These are phyloP conservation scores for Rhynchophorus ferrugineus DNA, from an alignment of 1,140 invertebrate species.

Conservation along the genomic window DNA sequence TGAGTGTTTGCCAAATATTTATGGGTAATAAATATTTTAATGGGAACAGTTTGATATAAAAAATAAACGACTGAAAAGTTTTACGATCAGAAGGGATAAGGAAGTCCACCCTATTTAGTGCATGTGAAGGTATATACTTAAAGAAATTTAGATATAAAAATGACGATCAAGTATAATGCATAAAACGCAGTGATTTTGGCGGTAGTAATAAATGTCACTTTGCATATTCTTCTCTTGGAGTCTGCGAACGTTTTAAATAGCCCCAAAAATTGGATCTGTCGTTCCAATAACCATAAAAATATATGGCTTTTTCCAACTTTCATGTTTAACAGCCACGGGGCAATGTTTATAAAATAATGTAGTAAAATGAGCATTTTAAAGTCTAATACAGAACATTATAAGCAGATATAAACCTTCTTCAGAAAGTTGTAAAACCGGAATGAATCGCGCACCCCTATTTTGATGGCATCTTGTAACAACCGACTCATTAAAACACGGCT, in stretches of 20 bases:
- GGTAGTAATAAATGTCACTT: constrained; percentile 33
- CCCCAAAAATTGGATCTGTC: constrained; percentile 40
- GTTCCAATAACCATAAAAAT: constrained; percentile 41
- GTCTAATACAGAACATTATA: constrained; percentile 34
- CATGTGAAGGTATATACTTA: neutral
- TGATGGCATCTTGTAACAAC: neutral
- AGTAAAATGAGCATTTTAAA: constrained; percentile 38
- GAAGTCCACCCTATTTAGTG: neutral
- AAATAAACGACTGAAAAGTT: neutral
- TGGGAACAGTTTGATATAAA: neutral
- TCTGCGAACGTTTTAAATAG: constrained; percentile 35
- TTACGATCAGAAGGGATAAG: neutral
- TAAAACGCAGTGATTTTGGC: constrained; percentile 33
- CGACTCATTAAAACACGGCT: neutral
- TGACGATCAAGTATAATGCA: constrained; percentile 31
- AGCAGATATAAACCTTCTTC: constrained; percentile 33
- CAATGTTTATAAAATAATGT: constrained; percentile 41
- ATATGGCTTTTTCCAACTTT: constrained; percentile 37
- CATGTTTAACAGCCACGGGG: constrained; percentile 36
- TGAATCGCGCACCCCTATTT: neutral
- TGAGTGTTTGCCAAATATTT: neutral
- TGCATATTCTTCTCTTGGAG: constrained; percentile 32
- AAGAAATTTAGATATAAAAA: constrained; percentile 29
- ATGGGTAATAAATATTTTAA: neutral
- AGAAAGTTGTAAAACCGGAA: constrained; percentile 32